Conservation (phyloP, 2,888 invertebrate species). For the Therioaphis trifolii region DNA sequence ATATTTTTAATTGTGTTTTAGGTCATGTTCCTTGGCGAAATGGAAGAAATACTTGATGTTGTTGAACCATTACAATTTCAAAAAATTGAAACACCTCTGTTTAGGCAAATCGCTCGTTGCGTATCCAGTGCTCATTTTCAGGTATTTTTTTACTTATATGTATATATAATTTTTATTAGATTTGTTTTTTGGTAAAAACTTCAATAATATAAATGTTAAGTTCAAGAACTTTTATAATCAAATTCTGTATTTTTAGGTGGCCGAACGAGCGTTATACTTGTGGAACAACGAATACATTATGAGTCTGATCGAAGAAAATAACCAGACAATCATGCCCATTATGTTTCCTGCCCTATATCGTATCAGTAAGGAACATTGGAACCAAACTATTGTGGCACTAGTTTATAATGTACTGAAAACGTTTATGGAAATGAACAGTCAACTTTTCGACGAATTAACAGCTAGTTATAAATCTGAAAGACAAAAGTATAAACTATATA, state of each 20-base stretch:
- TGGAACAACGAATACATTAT: slow-evolving; percentile 99
- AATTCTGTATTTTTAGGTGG: slow-evolving; percentile 79
- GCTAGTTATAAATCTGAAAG: slow-evolving; percentile 98
- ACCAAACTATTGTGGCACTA: slow-evolving; percentile 98
- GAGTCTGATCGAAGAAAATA: slow-evolving; percentile 98
- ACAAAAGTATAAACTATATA: slow-evolving; percentile 85
- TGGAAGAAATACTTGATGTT: slow-evolving; percentile 99
- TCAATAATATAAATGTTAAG: too few species aligned
- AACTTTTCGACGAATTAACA: slow-evolving; percentile 98
- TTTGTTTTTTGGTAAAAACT: too few species aligned
- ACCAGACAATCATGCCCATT: slow-evolving; percentile 97
- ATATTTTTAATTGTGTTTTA: slow-evolving; percentile 68
- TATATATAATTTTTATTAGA: too few species aligned
- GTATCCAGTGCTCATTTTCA: slow-evolving; percentile 99
- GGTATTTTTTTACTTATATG: slow-evolving; percentile 71
- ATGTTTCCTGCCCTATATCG: slow-evolving; percentile 99
- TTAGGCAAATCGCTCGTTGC: slow-evolving; percentile 98
- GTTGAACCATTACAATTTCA: slow-evolving; percentile 99
- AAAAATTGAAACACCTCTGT: slow-evolving; percentile 97
- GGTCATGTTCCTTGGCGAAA: slow-evolving; percentile 99
- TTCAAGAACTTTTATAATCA: too few species aligned
- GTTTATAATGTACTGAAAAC: slow-evolving; percentile 99
- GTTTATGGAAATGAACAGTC: slow-evolving; percentile 99
- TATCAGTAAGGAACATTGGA: slow-evolving; percentile 99
- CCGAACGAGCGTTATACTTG: slow-evolving; percentile 97